phyloP scores from a whole-genome alignment of 2,888 invertebrate genomes.

The Andrena flavipes region DNA sequence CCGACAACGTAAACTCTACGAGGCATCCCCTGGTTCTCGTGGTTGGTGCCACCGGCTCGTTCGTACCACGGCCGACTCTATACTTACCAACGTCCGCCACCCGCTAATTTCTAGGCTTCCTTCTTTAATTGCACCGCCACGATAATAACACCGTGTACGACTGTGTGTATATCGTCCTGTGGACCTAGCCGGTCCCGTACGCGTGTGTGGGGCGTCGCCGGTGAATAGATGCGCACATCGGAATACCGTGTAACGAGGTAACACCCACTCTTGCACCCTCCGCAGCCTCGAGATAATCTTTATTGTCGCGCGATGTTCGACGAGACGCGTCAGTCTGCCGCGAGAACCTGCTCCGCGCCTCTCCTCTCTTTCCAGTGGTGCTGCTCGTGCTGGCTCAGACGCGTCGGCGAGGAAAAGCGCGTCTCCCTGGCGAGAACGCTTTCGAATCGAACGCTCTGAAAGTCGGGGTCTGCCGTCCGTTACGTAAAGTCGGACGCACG shows the following conservation, averaged over 20 bases:
- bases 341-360: background rate
- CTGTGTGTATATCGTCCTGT: conserved; percentile 44
- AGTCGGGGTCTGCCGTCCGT: background rate
- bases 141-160: conserved; percentile 79
- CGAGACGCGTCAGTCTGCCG: conserved; percentile 32
- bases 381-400: too few relatives aligned
- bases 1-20: conserved; percentile 55
- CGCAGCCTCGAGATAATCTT: conserved; percentile 76
- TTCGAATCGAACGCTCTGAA: background rate
- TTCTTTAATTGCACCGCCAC: conserved; percentile 82
- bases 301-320: conserved; percentile 55
- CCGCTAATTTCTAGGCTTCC: conserved; percentile 83
- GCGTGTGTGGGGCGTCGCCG: conserved; percentile 4
- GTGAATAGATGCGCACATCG: conserved; percentile 21
- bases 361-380: background rate
- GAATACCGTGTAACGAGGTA: conserved; percentile 76
- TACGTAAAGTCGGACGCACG: conserved; percentile 50
- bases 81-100: conserved; percentile 82
- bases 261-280: conserved; percentile 77
- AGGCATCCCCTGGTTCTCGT: conserved; percentile 68
- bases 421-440: background rate
- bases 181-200: background rate
- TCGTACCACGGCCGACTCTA: conserved; percentile 75
- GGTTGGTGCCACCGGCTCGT: conserved; percentile 67
- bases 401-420: too few relatives aligned